phyloP scores from a whole-genome alignment of 2,113 vertebrate species.

The Tachycineta bicolor region DNA sequence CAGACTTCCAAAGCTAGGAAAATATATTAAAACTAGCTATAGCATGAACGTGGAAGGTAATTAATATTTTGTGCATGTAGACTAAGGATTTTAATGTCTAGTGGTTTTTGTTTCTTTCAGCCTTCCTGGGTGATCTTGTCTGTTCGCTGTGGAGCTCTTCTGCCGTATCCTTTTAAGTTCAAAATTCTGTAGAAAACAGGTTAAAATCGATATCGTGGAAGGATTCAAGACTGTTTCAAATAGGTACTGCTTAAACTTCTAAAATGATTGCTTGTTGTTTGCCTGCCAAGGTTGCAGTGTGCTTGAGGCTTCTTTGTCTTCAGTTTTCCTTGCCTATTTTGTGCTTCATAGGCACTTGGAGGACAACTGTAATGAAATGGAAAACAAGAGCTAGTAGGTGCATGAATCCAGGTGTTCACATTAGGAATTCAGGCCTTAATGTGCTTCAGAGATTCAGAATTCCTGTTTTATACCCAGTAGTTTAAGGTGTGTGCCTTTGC shows the following conservation, averaged over 20 bases:
- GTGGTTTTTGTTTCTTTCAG: conserved; percentile 73
- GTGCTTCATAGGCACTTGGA: not conserved
- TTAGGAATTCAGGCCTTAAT: not conserved
- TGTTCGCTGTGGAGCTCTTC: conserved; percentile 91
- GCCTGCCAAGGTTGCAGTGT: not conserved
- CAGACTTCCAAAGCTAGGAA: not conserved
- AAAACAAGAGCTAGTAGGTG: not conserved
- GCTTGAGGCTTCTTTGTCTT: not conserved
- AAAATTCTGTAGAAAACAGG: not conserved
- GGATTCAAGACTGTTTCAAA: not conserved
- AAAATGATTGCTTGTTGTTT: not conserved
- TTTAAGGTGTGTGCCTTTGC: not conserved
- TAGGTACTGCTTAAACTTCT: not conserved
- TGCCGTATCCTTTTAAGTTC: conserved; percentile 92
- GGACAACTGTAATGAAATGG: not conserved
- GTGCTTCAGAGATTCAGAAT: not conserved
- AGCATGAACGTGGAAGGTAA: not conserved
- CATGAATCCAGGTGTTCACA: not conserved
- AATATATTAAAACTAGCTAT: not conserved
- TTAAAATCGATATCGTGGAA: not conserved
- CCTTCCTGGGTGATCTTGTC: conserved; percentile 96
- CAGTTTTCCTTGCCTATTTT: not conserved
- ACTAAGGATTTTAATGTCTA: not conserved
- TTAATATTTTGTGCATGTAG: not conserved
- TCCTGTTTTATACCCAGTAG: not conserved